These are phyloP conservation scores for Brachynemurus nebulosus DNA, from an alignment of 2,888 invertebrate species.

Conservation along the genomic window DNA sequence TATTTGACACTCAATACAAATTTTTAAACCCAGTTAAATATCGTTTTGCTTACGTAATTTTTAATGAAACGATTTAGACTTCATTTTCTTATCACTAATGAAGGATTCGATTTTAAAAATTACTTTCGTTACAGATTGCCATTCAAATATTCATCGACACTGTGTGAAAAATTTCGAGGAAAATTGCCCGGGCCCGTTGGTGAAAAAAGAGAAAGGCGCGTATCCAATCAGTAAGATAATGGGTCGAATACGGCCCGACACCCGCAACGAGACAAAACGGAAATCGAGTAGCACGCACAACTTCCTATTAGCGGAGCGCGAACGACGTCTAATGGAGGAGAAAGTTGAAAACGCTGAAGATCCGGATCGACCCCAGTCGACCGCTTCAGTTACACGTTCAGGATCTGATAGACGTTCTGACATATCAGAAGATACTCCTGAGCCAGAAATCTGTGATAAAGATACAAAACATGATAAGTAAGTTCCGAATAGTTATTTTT, in stretches of 20 bases:
- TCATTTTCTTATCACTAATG: no score
- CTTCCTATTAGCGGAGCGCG: no score
- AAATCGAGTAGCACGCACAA: slow-evolving; percentile 31
- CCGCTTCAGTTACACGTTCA: slow-evolving; percentile 30
- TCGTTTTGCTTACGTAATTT: no score
- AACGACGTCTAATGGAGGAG: no score
- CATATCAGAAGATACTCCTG: slow-evolving; percentile 22
- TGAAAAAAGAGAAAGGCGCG: slow-evolving; percentile 27
- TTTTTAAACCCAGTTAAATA: no score
- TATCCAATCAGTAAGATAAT: slow-evolving; percentile 24
- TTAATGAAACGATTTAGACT: no score
- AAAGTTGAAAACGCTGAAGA: no score
- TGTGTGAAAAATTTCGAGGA: slow-evolving; percentile 32
- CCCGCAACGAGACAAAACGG: slow-evolving; percentile 26
- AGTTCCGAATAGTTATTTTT: slow-evolving; percentile 5
- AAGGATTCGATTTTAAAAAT: neutral
- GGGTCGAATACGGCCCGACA: slow-evolving; percentile 24
- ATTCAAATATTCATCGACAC: slow-evolving; percentile 30
- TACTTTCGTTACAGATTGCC: slow-evolving; percentile 26
- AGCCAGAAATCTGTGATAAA: slow-evolving; percentile 7
- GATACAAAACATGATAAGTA: slow-evolving; percentile 19
- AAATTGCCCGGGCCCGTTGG: slow-evolving; percentile 31
- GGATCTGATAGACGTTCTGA: slow-evolving; percentile 32
- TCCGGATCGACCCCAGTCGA: slow-evolving; percentile 19
- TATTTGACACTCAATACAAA: no score